Conservation (phyloP, 2,888 invertebrate species). For the Phanerotoma sp. region DNA sequence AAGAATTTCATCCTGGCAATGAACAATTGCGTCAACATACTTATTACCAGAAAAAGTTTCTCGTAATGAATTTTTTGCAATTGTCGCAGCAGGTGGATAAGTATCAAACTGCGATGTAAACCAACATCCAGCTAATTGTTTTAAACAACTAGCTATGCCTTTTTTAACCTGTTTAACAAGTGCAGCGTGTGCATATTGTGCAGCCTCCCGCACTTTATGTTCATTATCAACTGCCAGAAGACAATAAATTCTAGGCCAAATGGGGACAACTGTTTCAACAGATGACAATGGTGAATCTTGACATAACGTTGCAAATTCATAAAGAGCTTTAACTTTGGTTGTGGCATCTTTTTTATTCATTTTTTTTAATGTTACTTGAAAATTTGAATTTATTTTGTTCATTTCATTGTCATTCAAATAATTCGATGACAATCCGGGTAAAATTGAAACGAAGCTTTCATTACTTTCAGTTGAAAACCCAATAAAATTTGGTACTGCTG, state of each 20-base stretch:
- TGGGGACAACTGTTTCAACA: conserved; percentile 71
- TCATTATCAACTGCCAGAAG: conserved; percentile 77
- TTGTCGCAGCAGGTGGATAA: conserved; percentile 79
- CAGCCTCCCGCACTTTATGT: conserved; percentile 78
- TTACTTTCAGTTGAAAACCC: conserved; percentile 68
- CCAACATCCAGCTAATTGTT: conserved; percentile 80
- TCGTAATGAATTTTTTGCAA: conserved; percentile 71
- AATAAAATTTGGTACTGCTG: conserved; percentile 63
- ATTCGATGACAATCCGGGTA: conserved; percentile 59
- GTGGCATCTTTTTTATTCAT: conserved; percentile 87
- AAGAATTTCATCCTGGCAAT: conserved; percentile 81
- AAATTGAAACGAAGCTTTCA: conserved; percentile 63
- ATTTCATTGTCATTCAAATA: conserved; percentile 66
- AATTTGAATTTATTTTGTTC: conserved; percentile 68
- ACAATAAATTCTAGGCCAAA: conserved; percentile 82
- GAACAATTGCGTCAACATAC: conserved; percentile 74
- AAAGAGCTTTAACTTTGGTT: conserved; percentile 85
- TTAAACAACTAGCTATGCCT: conserved; percentile 76
- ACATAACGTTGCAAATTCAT: conserved; percentile 76
- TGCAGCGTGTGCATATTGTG: conserved; percentile 72
- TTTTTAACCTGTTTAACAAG: conserved; percentile 71
- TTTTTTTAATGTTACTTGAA: conserved; percentile 80
- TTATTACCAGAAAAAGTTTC: conserved; percentile 79
- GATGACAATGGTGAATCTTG: conserved; percentile 66
- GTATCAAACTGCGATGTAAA: conserved; percentile 82